Base-by-base conservation (phyloP, 2,113 vertebrate genomes). In the Xiphophorus hellerii region DNA sequence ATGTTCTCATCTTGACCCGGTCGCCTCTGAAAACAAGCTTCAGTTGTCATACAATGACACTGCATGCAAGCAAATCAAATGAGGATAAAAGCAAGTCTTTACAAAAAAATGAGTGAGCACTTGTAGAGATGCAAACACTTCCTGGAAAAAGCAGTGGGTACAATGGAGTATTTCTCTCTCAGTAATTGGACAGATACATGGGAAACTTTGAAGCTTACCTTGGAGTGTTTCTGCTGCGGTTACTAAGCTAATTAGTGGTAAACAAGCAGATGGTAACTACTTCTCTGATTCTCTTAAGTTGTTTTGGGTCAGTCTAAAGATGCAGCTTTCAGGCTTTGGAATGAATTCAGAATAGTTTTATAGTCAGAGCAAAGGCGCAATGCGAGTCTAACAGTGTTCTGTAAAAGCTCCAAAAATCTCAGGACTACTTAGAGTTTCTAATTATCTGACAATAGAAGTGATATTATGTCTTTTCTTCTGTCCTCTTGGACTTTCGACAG, bases 201-300 rank as follows among this genome's bases (percentile, higher is more conserved):
- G 7, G 37, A 77, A 68, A 66, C 64, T 39, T 42, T 72, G 66
- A 73, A 76, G 83, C 74, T 62, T 30, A 68, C 73, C 51, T 69
- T 28, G 22, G 66, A 44, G 61, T 61, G 70, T 84, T 82, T 42
- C 25, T 76, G 68, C 60, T 65, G 74, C 62, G 70, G 81, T 81
- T 81, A 83, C 78, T 48, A 35, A 61, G 72, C 72, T 92, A 87
- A 89, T 90, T 88, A 89, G 85, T 1, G 35, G 58, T 66, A 85
- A 88, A 89, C 84, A 88, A 87, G 80, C 66, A 74, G 66, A 69
- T 48, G 63, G 66, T 58, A 58, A 58, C 51, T 3, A 10, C 51
- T 58, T 58, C 51, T 58, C 51, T 58, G 51, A 58, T 58, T 58
- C 51, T 58, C 25, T n/a, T 58, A 58, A 58, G 25, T 58, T 58